Base-by-base conservation (phyloP, 1,140 invertebrate genomes). In the Diploscapter pachys region DNA sequence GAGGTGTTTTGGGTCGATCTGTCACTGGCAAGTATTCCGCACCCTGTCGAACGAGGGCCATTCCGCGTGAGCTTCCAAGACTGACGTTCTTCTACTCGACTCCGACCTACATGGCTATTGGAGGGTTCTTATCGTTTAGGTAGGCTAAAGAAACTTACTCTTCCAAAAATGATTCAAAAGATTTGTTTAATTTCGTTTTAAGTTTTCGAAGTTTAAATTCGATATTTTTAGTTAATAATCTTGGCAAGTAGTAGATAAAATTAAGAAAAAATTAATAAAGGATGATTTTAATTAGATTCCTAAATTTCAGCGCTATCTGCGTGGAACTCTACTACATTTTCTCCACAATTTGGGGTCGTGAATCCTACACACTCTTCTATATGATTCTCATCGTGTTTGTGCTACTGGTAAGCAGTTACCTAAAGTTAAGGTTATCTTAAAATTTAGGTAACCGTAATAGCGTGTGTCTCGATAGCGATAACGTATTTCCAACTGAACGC, bases 291-390 rank as follows among this genome's bases (percentile, higher is more conserved):
- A 13, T 64, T 5, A 8, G 31, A 8, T 64, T 13, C n/a, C 9
- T 8, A 48, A n/a, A 67, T 56, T 72, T 64, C 59, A 72, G 64
- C 65, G 53, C 71, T 5, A 68, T 72, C 11, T 13, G 51, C 4
- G 61, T 72, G 6, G 71, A 72, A 52, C 13, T 72, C 61, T 56
- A 59, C 48, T 72, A 72, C 59, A 48, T 69, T 50, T 72, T 72
- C 54, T 48, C 53, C 5, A 72, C 31, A 9, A 53, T 72, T 6
- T 72, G 71, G 71, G 71, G 71, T 6, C 71, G 71, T 49, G 62
- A n/a, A 9, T 55, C 53, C 50, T 11, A 55, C n/a, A 48, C 50
- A n/a, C 49, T 72, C 48, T 6, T 50, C 52, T 5, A 48, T 71
- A 9, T 72, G 4, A 11, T 68, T 8, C 48, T 72, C 48, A 11